Percentiles rank a stretch among this genome's conserved stretches.
Evolutionary conservation across 2,888 invertebrate genomes (phyloP).

Genomic region (Drosophila algonquin): DNA sequence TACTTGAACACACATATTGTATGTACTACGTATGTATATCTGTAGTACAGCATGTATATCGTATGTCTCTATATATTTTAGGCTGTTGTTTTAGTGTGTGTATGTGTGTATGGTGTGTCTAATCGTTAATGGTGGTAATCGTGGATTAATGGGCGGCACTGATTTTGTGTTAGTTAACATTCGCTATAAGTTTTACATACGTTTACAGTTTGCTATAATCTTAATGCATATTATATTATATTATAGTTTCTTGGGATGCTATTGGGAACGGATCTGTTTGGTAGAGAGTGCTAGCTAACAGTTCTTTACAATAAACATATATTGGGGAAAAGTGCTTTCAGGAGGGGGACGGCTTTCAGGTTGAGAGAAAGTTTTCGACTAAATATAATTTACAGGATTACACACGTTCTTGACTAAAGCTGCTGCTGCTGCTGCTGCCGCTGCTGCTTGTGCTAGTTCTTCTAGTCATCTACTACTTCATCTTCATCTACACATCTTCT

Average conservation of each 20-base stretch:
- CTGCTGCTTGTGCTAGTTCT: constrained; percentile 16
- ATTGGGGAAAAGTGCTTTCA: constrained; percentile 38
- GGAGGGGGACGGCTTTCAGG: constrained; percentile 27
- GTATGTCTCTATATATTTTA: constrained; percentile 14
- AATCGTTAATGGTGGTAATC: constrained; percentile 77
- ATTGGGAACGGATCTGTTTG: constrained; percentile 8
- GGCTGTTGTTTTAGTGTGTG: constrained; percentile 15
- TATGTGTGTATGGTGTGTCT: constrained; percentile 57
- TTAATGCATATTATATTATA: constrained; percentile 31
- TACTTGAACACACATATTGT: constrained; percentile 56
- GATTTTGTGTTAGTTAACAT: constrained; percentile 78
- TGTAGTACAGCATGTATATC: constrained; percentile 14
- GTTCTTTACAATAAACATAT: background rate
- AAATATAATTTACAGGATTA: constrained; percentile 70
- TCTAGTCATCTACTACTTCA: constrained; percentile 16
- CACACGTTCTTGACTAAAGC: constrained; percentile 47
- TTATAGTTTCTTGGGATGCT: constrained; percentile 27
- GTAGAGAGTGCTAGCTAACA: background rate
- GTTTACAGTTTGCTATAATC: constrained; percentile 43
- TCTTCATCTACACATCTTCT: constrained; percentile 8
- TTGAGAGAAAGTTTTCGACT: constrained; percentile 37
- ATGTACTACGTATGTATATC: constrained; percentile 30
- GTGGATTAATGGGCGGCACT: constrained; percentile 79
- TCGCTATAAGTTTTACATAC: constrained; percentile 56
- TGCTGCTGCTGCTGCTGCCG: constrained; percentile 18